These are phyloP conservation scores for Tricholauxania praeusta DNA, from an alignment of 2,888 invertebrate species.

Conservation along the genomic window DNA sequence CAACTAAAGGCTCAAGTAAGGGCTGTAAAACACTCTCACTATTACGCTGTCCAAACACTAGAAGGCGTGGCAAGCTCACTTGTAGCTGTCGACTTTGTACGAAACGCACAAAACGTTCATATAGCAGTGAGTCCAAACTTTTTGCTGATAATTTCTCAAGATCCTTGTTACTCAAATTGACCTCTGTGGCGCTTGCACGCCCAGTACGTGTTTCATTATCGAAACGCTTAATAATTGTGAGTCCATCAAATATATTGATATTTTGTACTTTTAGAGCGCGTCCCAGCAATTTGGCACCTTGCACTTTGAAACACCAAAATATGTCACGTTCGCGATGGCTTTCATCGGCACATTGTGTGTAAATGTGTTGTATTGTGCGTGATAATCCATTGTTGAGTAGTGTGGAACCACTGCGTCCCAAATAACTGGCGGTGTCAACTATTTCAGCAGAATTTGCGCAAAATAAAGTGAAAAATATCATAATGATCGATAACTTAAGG, in stretches of 20 bases:
- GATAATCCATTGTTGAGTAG: constrained; percentile 58
- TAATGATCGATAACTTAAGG: neutral
- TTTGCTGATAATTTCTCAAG: constrained; percentile 73
- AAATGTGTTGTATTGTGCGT: constrained; percentile 63
- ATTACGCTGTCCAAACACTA: constrained; percentile 69
- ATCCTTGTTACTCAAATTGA: constrained; percentile 71
- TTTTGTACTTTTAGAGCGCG: constrained; percentile 74
- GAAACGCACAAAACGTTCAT: constrained; percentile 72
- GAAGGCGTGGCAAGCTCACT: constrained; percentile 69
- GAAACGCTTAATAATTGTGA: constrained; percentile 71
- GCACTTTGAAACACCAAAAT: constrained; percentile 79
- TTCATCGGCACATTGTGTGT: constrained; percentile 72
- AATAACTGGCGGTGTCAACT: neutral
- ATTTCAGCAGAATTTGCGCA: neutral
- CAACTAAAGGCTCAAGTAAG: constrained; percentile 69
- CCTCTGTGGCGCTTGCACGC: constrained; percentile 57
- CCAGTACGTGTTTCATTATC: constrained; percentile 64
- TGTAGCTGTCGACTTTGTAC: constrained; percentile 74
- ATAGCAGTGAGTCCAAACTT: constrained; percentile 73
- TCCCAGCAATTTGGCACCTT: constrained; percentile 76
- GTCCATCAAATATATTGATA: constrained; percentile 74
- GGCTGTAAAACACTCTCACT: constrained; percentile 58
- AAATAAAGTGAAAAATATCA: neutral
- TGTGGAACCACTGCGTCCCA: constrained; percentile 44
- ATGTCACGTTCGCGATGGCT: constrained; percentile 66